phyloP scores from a whole-genome alignment of 2,888 invertebrate species.

The Thalpophila matura region DNA sequence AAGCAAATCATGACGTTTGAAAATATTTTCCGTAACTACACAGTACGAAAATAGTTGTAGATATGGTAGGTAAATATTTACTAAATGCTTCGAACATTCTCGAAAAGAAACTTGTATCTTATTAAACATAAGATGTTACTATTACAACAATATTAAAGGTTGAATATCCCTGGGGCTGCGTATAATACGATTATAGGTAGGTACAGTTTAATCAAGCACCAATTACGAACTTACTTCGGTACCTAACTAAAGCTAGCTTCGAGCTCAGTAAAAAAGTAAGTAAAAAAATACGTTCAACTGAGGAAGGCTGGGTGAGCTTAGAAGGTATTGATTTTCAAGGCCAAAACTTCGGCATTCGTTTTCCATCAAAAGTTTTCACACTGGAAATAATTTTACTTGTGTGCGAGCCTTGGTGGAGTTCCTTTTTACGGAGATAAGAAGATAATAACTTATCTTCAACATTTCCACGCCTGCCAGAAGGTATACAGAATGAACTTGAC shows the following conservation, averaged over 20 bases:
- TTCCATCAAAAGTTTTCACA: constrained; percentile 70
- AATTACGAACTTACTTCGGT: constrained; percentile 39
- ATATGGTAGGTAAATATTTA: constrained; percentile 2
- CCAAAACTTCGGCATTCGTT: constrained; percentile 62
- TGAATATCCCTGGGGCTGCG: constrained; percentile 17
- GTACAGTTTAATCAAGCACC: constrained; percentile 36
- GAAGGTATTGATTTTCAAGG: constrained; percentile 56
- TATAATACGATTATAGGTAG: constrained; percentile 26
- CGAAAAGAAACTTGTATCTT: constrained; percentile 20
- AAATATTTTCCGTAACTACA: constrained; percentile 12
- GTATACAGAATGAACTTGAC: constrained; percentile 22
- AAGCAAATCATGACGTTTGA: constrained; percentile 21
- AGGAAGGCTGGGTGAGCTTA: constrained; percentile 11
- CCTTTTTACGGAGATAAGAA: constrained; percentile 57
- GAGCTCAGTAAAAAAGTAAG: not conserved
- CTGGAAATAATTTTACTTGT: constrained; percentile 63
- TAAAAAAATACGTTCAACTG: constrained; percentile 10
- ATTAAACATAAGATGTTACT: constrained; percentile 18
- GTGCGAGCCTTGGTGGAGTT: constrained; percentile 53
- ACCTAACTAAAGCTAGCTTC: constrained; percentile 15
- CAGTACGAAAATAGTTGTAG: constrained; percentile 3
- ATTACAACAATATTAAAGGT: constrained; percentile 30
- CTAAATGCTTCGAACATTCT: constrained; percentile 25
- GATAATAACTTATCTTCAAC: constrained; percentile 63
- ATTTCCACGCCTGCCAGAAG: constrained; percentile 46